Evolutionary conservation across 2,113 vertebrate genomes (phyloP).

Genomic region (Ceyx cyanopectus): DNA sequence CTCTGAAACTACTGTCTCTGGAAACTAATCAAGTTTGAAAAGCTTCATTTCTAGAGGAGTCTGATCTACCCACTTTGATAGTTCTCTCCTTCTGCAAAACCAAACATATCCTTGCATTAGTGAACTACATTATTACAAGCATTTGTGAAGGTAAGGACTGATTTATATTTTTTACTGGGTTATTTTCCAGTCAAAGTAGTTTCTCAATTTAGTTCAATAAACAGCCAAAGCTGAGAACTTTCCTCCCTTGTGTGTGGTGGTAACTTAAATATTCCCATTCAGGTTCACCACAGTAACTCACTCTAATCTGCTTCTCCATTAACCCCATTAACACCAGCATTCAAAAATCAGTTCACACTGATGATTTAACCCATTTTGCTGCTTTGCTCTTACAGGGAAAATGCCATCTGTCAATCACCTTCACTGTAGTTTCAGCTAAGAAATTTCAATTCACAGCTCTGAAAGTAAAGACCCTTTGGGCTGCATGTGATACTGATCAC

Average conservation of each 20-base stretch:
- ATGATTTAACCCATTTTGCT: neutral
- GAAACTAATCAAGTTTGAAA: neutral
- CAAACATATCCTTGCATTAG: neutral
- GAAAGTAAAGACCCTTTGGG: neutral
- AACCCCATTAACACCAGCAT: neutral
- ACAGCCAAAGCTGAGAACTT: neutral
- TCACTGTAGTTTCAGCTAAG: neutral
- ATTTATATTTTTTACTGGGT: neutral
- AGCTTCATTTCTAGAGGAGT: neutral
- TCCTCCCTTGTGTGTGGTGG: neutral
- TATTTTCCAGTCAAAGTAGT: neutral
- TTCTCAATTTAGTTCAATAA: neutral
- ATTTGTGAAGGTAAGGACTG: neutral
- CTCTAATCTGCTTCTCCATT: neutral
- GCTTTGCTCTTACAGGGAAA: neutral
- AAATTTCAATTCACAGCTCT: neutral
- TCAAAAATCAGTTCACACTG: neutral
- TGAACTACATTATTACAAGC: neutral
- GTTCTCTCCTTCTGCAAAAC: neutral
- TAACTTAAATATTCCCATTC: neutral
- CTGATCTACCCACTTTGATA: neutral
- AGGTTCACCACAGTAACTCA: neutral
- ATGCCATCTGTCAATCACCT: neutral
- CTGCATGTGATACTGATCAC: rapidly evolving
- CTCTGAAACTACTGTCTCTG: neutral